These are phyloP conservation scores for Melanotus villosus DNA, from an alignment of 2,888 invertebrate genomes.

Conservation along the genomic window DNA sequence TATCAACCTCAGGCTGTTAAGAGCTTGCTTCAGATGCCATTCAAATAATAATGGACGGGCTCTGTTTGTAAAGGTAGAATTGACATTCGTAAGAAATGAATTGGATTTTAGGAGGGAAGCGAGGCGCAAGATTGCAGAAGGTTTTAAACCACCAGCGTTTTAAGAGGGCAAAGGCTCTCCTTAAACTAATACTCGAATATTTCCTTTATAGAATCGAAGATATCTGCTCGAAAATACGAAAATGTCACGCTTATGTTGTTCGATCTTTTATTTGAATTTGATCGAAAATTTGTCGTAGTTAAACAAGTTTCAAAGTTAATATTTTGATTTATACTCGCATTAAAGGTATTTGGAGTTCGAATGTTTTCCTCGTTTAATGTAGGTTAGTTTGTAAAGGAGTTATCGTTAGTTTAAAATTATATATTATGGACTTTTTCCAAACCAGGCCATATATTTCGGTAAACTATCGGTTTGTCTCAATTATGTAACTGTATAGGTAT, in stretches of 20 bases:
- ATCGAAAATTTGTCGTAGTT: neutral
- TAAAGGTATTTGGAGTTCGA: neutral
- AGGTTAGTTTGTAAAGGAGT: neutral
- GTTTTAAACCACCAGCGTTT: slow-evolving; percentile 35
- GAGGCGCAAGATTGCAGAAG: slow-evolving; percentile 33
- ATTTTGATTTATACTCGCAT: slow-evolving; percentile 7
- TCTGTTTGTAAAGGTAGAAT: slow-evolving; percentile 36
- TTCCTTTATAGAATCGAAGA: slow-evolving; percentile 20
- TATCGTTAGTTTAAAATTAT: slow-evolving; percentile 4
- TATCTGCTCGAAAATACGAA: slow-evolving; percentile 19
- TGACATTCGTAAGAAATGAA: slow-evolving; percentile 38
- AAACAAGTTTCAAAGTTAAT: slow-evolving; percentile 12
- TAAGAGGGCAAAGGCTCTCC: slow-evolving; percentile 12
- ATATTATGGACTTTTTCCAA: neutral
- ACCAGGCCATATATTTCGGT: slow-evolving; percentile 16
- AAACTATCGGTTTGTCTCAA: slow-evolving; percentile 22
- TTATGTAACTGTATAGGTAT: slow-evolving; percentile 33
- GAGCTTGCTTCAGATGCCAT: slow-evolving; percentile 37
- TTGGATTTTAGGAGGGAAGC: slow-evolving; percentile 32
- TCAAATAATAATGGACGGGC: slow-evolving; percentile 39
- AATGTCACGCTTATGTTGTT: neutral
- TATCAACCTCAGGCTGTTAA: slow-evolving; percentile 36
- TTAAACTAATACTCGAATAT: slow-evolving; percentile 22
- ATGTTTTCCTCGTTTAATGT: neutral
- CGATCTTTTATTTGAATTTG: neutral